Evolutionary conservation across 2,797 vertebrate species (phyloP), one percentile per base, ranked within the genome.

Genomic region (Galagoides demidoff): DNA sequence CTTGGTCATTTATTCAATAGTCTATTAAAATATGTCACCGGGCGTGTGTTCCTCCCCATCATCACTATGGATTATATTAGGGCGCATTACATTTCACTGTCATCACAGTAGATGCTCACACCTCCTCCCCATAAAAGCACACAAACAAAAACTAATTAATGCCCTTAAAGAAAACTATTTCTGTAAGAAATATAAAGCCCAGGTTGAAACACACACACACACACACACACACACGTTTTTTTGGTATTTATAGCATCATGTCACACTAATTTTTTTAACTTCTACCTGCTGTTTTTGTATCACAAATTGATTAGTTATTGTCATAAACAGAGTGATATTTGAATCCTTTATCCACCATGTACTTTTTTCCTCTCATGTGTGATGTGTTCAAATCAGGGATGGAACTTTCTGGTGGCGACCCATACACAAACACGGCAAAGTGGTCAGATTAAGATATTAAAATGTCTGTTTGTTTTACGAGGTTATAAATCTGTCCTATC

Each of bases 401-500:
- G 89, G 94, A 97, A 95, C 13, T 98, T 92, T 89, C 87, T 59
- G 96, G 89, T 74, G 76, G 98, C 96, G 94, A 97, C 95, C 96
- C 97, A 98, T 76, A 93, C 73, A 92, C 76, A 96, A 95, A 93
- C 85, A 96, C 0, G 89, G 91, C 86, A 98, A 97, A 97, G 61
- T 93, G 97, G 94, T 29, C 97, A 97, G 93, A 95, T 98, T 97
- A 97, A 97, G 96, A 96, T 96, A 97, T 98, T 98, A 98, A 98
- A 98, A 97, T 98, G 97, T 93, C 98, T 98, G 96, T 96, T 98
- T 98, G 96, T 95, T 98, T 98, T 98, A 98, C 95, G 95, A 92
- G 95, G 98, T 97, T 97, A 97, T 98, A 98, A 98, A 99, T 98
- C 98, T 96, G 81, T 96, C 93, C 90, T 96, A 98, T 97, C 96